These are phyloP conservation scores for Cyclina sinensis DNA, from an alignment of 1,140 invertebrate genomes.

Conservation along the genomic window DNA sequence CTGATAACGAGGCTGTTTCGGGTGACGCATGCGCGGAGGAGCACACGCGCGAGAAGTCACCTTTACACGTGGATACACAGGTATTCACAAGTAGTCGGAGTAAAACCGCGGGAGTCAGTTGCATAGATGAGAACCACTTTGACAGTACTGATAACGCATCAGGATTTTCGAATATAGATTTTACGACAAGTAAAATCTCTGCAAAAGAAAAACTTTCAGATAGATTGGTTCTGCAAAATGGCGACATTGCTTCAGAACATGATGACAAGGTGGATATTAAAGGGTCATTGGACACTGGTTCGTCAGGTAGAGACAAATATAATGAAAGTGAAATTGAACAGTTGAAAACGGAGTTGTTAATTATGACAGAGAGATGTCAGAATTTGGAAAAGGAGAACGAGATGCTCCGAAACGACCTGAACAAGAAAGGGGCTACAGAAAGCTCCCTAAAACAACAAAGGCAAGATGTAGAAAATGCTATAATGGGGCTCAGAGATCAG, in stretches of 20 bases:
- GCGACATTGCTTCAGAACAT: conserved; percentile 30
- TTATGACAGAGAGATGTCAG: conserved; percentile 76
- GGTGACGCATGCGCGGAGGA: conserved; percentile 35
- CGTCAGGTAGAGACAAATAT: conserved; percentile 46
- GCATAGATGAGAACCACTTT: conserved; percentile 16
- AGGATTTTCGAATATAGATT: conserved; percentile 27
- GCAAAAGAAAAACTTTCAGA: conserved; percentile 3
- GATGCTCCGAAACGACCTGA: conserved; percentile 64
- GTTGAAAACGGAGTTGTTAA: conserved; percentile 86
- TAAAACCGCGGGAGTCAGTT: conserved; percentile 62
- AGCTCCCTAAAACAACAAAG: conserved; percentile 67
- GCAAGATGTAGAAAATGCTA: conserved; percentile 70
- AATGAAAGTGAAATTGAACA: conserved; percentile 73
- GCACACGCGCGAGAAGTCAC: conserved; percentile 14
- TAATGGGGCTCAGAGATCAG: conserved; percentile 68
- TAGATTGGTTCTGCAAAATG: conserved; percentile 36
- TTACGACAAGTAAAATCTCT: conserved; percentile 35
- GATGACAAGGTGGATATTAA: not conserved
- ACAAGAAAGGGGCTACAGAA: conserved; percentile 71
- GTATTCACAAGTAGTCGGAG: conserved; percentile 59
- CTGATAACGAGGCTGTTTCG: conserved; percentile 24
- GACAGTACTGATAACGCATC: not conserved
- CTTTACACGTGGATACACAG: conserved; percentile 61
- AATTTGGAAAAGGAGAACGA: conserved; percentile 76
- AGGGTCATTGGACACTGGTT: not conserved